phyloP scores from a whole-genome alignment of 2,113 vertebrate genomes.

The Rhegmatorhina hoffmannsi region DNA sequence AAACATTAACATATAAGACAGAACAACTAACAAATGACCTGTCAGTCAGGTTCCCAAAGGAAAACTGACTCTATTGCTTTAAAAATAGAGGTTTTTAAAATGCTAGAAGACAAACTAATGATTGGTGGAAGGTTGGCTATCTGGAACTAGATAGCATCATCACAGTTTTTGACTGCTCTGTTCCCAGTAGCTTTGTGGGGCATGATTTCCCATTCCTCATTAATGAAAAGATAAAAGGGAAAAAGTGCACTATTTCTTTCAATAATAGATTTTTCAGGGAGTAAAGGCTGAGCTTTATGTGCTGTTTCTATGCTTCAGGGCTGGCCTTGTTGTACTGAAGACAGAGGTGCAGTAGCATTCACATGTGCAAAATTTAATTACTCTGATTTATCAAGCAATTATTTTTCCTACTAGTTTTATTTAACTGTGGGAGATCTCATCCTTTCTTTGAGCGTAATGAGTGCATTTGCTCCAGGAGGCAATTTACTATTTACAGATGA shows the following conservation, averaged over 20 bases:
- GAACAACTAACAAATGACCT: not conserved
- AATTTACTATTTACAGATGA: slow-evolving; percentile 63
- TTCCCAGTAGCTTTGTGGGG: not conserved
- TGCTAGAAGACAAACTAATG: not conserved
- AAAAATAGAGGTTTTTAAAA: not conserved
- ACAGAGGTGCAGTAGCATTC: not conserved
- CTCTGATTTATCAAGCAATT: slow-evolving; percentile 58
- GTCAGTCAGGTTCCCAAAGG: not conserved
- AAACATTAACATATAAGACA: not conserved
- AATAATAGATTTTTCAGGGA: not conserved
- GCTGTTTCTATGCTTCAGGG: not conserved
- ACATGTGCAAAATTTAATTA: slow-evolving; percentile 53
- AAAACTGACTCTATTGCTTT: not conserved
- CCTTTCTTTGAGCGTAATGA: slow-evolving; percentile 28
- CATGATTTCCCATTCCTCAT: not conserved
- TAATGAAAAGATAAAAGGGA: not conserved
- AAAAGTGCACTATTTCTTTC: not conserved
- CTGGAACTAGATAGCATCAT: not conserved
- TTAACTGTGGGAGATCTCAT: slow-evolving; percentile 42
- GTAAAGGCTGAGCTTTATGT: not conserved
- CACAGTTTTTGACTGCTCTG: not conserved
- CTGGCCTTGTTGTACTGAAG: slow-evolving; percentile 5
- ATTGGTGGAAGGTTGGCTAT: not conserved
- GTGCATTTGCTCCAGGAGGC: slow-evolving; percentile 43
- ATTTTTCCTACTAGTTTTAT: slow-evolving; percentile 50